Evolutionary conservation across 2,797 vertebrate genomes (phyloP).

Genomic region (Sparidentex hasta): DNA sequence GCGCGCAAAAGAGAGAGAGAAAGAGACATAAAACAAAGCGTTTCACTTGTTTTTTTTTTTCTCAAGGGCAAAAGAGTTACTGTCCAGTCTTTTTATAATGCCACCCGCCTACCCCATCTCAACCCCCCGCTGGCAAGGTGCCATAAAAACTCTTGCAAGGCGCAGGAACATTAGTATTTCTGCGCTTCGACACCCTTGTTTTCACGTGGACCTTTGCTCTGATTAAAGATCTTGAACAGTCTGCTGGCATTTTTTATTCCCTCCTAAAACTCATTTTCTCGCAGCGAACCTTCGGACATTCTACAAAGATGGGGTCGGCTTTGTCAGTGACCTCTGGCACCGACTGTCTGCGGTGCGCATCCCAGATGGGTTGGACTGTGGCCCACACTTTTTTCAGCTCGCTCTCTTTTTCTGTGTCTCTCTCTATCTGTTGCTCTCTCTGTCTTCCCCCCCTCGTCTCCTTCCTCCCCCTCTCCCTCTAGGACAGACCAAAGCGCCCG

Average conservation of each 20-base stretch:
- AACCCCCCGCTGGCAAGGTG: conserved; percentile 57
- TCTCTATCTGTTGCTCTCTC: conserved; percentile 72
- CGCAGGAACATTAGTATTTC: conserved; percentile 74
- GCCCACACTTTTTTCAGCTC: conserved; percentile 67
- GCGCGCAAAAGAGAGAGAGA: background rate
- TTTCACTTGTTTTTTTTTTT: conserved; percentile 65
- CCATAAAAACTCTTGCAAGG: conserved; percentile 58
- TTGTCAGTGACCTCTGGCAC: conserved; percentile 83
- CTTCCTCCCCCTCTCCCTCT: conserved; percentile 30
- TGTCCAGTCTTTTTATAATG: conserved; percentile 61
- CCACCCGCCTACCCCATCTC: conserved; percentile 18
- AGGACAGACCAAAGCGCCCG: conserved; percentile 71
- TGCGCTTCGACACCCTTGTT: conserved; percentile 76
- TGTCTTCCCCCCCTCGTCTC: background rate
- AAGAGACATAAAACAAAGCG: conserved; percentile 44
- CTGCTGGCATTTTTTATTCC: conserved; percentile 70
- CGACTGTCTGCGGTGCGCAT: conserved; percentile 75
- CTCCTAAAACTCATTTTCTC: conserved; percentile 81
- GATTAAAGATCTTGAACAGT: conserved; percentile 76
- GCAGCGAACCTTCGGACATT: conserved; percentile 77
- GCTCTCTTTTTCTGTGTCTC: conserved; percentile 34
- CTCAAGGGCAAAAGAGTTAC: conserved; percentile 75
- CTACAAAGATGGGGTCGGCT: conserved; percentile 82
- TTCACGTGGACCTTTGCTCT: conserved; percentile 80
- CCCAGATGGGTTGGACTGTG: conserved; percentile 84